Percentiles rank a stretch among this genome's conserved stretches.
These are phyloP conservation scores for Masticophis lateralis DNA, from an alignment of 2,797 vertebrate genomes.

Conservation along the genomic window DNA sequence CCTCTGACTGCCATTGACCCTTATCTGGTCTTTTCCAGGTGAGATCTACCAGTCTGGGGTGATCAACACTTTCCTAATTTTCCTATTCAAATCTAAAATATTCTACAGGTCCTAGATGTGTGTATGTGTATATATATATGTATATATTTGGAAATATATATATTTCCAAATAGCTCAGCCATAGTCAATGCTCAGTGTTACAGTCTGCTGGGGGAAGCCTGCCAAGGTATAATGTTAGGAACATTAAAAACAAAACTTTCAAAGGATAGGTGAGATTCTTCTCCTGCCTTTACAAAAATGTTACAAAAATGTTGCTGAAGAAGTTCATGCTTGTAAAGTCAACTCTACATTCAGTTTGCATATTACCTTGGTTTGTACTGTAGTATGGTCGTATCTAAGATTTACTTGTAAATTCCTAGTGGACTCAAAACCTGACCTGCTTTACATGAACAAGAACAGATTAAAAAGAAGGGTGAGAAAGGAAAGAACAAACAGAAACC, in stretches of 20 bases:
- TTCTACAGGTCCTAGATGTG: not conserved
- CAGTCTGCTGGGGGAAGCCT: not conserved
- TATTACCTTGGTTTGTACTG: too few species aligned
- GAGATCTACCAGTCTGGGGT: not conserved
- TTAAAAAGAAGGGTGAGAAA: not conserved
- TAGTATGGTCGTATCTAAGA: not conserved
- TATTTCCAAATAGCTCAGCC: not conserved
- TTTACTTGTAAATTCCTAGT: not conserved
- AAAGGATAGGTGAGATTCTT: not conserved
- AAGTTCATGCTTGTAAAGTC: not conserved
- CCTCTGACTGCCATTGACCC: not conserved
- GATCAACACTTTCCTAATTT: not conserved
- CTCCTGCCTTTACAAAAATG: not conserved
- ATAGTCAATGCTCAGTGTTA: not conserved
- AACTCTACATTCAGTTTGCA: not conserved
- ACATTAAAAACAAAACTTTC: not conserved
- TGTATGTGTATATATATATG: too few species aligned
- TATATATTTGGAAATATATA: too few species aligned
- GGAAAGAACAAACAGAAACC: not conserved
- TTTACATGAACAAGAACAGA: not conserved
- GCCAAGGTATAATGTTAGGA: not conserved
- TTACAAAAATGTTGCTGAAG: not conserved
- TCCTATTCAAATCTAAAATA: not conserved
- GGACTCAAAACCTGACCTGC: not conserved
- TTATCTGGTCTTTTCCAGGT: not conserved